These are phyloP conservation scores for Leptarthrus brevirostris DNA, from an alignment of 2,888 invertebrate species.

Conservation along the genomic window DNA sequence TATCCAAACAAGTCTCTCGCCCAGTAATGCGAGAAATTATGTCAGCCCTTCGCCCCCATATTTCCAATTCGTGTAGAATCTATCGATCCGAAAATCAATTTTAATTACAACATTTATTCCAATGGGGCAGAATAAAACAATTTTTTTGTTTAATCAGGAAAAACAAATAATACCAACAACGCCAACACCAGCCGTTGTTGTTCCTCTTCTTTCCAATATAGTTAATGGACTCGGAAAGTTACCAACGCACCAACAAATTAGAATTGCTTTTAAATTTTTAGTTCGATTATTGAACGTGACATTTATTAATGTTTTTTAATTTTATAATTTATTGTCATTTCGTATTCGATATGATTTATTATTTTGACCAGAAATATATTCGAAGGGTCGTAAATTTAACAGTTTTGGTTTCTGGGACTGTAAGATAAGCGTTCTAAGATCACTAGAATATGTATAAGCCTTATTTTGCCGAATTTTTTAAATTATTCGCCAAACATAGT, in stretches of 20 bases:
- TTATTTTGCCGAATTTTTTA: too few species aligned
- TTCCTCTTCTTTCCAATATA: background rate
- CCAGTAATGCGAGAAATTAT: background rate
- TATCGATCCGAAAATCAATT: conserved; percentile 36
- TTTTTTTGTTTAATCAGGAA: conserved; percentile 34
- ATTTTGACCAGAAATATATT: too few species aligned
- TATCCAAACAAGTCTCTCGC: background rate
- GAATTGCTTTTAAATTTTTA: too few species aligned
- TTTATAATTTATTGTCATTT: too few species aligned
- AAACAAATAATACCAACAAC: conserved; percentile 35
- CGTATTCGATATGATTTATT: too few species aligned
- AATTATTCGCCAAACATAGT: too few species aligned
- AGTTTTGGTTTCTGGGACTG: too few species aligned
- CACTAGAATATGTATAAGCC: too few species aligned
- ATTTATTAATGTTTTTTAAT: too few species aligned
- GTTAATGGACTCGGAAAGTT: conserved; percentile 35
- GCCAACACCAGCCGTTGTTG: background rate
- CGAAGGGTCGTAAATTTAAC: too few species aligned
- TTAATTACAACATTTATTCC: conserved; percentile 33
- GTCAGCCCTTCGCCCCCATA: background rate
- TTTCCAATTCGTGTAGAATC: background rate
- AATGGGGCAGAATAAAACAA: background rate
- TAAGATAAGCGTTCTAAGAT: too few species aligned
- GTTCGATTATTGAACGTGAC: too few species aligned
- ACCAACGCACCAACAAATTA: background rate